Base-by-base conservation (phyloP, 2,888 invertebrate species). In the Sturmia bella region DNA sequence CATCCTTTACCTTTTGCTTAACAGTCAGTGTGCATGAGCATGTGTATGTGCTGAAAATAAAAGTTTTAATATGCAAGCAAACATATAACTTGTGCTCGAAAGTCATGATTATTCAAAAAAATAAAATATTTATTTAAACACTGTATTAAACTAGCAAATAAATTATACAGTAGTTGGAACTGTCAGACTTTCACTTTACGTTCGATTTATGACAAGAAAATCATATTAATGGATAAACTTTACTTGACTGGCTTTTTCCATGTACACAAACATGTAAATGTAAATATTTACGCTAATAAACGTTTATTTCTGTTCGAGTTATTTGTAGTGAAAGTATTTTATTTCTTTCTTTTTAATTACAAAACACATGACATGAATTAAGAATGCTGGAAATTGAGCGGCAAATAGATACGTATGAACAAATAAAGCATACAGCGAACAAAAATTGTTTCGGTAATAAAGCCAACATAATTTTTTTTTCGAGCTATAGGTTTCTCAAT, bases 161-260 rank as follows among this genome's bases (percentile, higher is more conserved):
- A 80, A 72, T 80, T 72, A 76, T 80, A 68, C 63, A 48, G 32
- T 39, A 76, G 76, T 68, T 76, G 27, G 73, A 77, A 73, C 73
- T 81, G 80, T 76, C 80, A 70, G 45, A 68, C 68, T 61, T 13
- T 68, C 87, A 85, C 86, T 85, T 85, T 83, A 86, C 85, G 86
- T 87, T 87, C 86, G 87, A 88, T 88, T 88, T 88, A 88, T 87
- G 88, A 87, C 87, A 87, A 85, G 86, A 84, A 87, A 88, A 88
- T 88, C 88, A 87, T 88, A 88, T 88, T 88, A 88, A 88, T 88
- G 87, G 81, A 80, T 70, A 85, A 74, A 80, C 69, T 86, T 77
- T 80, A 43, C 64, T 78, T 78, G 64, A 61, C 64, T 76, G 17
- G 48, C 15, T 66, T 19, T 57, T 56, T 5, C 48, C 43, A 54